These are phyloP conservation scores for Hippolais icterina DNA, from an alignment of 2,113 vertebrate species.

Conservation along the genomic window DNA sequence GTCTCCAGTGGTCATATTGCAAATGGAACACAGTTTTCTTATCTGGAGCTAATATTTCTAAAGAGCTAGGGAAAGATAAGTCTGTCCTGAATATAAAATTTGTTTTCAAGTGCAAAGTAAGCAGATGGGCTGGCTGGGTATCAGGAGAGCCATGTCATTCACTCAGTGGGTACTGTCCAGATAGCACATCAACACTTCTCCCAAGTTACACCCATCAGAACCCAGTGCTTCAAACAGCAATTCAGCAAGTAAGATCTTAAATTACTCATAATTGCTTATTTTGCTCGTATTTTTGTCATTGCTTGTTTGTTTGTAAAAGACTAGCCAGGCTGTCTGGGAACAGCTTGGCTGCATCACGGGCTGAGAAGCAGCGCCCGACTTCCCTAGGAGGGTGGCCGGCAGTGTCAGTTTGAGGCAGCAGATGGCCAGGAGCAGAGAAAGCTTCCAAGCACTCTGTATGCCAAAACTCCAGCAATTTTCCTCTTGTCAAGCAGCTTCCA, in stretches of 20 bases:
- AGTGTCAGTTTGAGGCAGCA: constrained; percentile 42
- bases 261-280: constrained; percentile 29
- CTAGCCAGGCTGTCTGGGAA: constrained; percentile 53
- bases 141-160: constrained; percentile 1
- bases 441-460: constrained; percentile 46
- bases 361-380: neutral
- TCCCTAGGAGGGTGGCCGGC: neutral
- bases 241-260: constrained; percentile 20
- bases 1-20: neutral
- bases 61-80: neutral
- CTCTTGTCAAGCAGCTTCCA: constrained; percentile 19
- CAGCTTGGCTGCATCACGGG: constrained; percentile 53
- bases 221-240: neutral
- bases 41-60: neutral
- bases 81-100: constrained; percentile 21
- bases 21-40: neutral
- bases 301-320: constrained; percentile 42
- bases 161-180: constrained; percentile 32
- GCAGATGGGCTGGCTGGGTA: constrained; percentile 50
- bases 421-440: constrained; percentile 31
- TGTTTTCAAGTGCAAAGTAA: constrained; percentile 31
- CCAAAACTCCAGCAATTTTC: constrained; percentile 36
- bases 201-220: neutral
- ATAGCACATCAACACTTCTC: constrained; percentile 42
- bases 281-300: neutral